Conservation (phyloP, 1,140 invertebrate genomes). For the Rhagoletis pomonella region DNA sequence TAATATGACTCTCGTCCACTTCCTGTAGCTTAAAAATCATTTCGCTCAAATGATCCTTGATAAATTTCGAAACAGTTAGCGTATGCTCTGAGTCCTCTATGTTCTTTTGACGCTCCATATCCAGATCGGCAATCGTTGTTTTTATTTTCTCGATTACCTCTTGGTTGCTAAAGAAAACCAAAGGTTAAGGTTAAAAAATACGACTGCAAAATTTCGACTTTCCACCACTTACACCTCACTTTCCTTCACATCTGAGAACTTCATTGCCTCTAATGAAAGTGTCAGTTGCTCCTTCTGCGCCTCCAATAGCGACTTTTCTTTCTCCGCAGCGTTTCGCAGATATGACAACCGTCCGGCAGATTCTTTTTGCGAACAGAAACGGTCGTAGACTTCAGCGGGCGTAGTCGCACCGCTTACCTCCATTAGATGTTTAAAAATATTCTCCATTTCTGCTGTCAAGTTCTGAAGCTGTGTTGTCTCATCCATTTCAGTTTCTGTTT, state of each 20-base stretch:
- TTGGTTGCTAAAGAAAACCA: slow-evolving; percentile 77
- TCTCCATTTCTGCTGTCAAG: slow-evolving; percentile 77
- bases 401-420: slow-evolving; percentile 84
- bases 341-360: slow-evolving; percentile 80
- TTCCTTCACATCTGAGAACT: slow-evolving; percentile 86
- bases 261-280: slow-evolving; percentile 83
- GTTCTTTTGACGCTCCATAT: slow-evolving; percentile 74
- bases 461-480: slow-evolving; percentile 68
- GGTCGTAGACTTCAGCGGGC: slow-evolving; percentile 82
- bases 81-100: slow-evolving; percentile 74
- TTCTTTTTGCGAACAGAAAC: slow-evolving; percentile 82
- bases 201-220: background rate
- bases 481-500: slow-evolving; percentile 75
- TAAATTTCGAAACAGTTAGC: slow-evolving; percentile 75
- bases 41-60: slow-evolving; percentile 74
- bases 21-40: slow-evolving; percentile 73
- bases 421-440: slow-evolving; percentile 82
- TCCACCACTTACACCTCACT: slow-evolving; percentile 81
- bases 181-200: background rate
- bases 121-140: slow-evolving; percentile 76
- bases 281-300: slow-evolving; percentile 80
- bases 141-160: slow-evolving; percentile 80
- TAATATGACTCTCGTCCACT: slow-evolving; percentile 70
- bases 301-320: slow-evolving; percentile 83
- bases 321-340: slow-evolving; percentile 81